A percentile compares a stretch with the other conserved stretches of the same genome.
phyloP scores from a whole-genome alignment of 53 echinoderm and acorn worm species.

The Actinopyga echinites region DNA sequence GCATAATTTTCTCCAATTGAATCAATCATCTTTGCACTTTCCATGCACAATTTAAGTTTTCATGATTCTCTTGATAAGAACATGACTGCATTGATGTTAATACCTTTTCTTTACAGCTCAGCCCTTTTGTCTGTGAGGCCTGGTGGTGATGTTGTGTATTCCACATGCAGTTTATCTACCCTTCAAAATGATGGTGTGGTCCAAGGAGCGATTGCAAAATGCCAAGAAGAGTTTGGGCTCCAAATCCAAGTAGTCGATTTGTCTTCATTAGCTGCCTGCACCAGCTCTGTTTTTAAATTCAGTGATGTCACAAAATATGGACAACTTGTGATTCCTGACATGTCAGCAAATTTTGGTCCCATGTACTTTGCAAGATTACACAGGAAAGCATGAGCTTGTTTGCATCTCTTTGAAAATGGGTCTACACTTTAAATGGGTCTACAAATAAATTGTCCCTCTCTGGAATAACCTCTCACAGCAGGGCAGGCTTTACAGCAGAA shows the following conservation, averaged over 20 bases:
- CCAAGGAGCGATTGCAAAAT: slow-evolving; percentile 66
- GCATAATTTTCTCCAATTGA: too few relatives aligned
- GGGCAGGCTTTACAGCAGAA: too few relatives aligned
- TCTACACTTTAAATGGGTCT: too few relatives aligned
- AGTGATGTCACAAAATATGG: slow-evolving; percentile 62
- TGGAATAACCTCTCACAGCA: too few relatives aligned
- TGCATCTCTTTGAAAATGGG: too few relatives aligned
- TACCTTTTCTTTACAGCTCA: slow-evolving; percentile 59
- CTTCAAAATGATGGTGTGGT: slow-evolving; percentile 92
- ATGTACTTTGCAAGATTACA: slow-evolving; percentile 86
- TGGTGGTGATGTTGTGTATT: slow-evolving; percentile 92
- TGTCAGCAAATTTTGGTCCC: slow-evolving; percentile 83
- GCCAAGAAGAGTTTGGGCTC: slow-evolving; percentile 62
- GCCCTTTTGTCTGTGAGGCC: slow-evolving; percentile 77
- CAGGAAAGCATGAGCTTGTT: neutral
- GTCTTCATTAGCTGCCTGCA: slow-evolving; percentile 75
- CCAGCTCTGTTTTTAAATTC: slow-evolving; percentile 69
- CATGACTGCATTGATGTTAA: neutral
- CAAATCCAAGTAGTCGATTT: slow-evolving; percentile 78
- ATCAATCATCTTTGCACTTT: neutral
- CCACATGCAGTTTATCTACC: slow-evolving; percentile 85
- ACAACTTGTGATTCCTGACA: slow-evolving; percentile 78
- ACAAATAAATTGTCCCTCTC: too few relatives aligned
- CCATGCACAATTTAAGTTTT: neutral
- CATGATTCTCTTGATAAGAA: neutral